Conservation (phyloP, 2,888 invertebrate species). For the Ochropacha duplaris region DNA sequence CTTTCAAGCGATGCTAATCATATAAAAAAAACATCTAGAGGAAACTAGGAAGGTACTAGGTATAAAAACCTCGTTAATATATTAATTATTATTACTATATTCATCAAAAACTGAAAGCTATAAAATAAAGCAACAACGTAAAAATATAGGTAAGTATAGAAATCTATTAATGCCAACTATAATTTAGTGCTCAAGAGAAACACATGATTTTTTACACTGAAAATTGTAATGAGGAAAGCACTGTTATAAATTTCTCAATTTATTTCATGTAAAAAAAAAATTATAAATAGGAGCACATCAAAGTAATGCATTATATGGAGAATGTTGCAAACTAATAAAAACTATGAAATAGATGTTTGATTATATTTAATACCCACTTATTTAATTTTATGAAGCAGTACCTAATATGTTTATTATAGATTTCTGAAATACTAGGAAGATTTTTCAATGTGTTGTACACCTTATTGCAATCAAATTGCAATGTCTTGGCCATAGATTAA, state of each 20-base stretch:
- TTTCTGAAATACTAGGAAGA: too few relatives aligned
- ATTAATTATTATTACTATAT: slow-evolving; percentile 47
- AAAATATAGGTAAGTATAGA: slow-evolving; percentile 38
- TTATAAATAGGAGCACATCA: slow-evolving; percentile 2
- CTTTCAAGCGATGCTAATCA: slow-evolving; percentile 48
- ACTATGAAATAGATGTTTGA: neutral
- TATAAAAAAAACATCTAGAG: slow-evolving; percentile 50
- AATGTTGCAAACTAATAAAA: neutral
- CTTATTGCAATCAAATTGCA: too few relatives aligned
- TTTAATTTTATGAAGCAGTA: too few relatives aligned
- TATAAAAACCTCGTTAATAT: slow-evolving; percentile 61
- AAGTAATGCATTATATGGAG: neutral
- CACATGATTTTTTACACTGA: slow-evolving; percentile 64
- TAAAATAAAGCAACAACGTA: slow-evolving; percentile 35
- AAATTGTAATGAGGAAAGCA: slow-evolving; percentile 65
- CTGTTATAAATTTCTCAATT: slow-evolving; percentile 56
- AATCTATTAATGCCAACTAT: slow-evolving; percentile 48
- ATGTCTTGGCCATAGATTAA: too few relatives aligned
- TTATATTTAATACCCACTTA: neutral
- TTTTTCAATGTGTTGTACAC: too few relatives aligned
- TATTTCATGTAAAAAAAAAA: slow-evolving; percentile 42
- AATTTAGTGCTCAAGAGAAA: slow-evolving; percentile 60
- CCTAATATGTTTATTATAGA: too few relatives aligned
- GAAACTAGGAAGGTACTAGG: slow-evolving; percentile 39
- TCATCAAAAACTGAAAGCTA: slow-evolving; percentile 50